Conservation (phyloP, 2,888 invertebrate species). For the Oscheius sp. region DNA sequence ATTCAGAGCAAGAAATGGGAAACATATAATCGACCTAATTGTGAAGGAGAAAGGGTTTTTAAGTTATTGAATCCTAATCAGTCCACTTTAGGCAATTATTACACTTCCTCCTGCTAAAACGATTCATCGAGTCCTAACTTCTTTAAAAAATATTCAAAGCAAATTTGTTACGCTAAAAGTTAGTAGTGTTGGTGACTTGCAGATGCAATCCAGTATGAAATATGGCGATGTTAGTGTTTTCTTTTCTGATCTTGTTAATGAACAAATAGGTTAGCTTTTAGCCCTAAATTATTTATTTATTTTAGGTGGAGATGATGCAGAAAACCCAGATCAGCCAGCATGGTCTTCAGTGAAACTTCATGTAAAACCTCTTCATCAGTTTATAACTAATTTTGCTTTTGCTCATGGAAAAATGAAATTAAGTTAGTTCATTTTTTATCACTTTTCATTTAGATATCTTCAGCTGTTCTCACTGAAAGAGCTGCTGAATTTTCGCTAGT, state of each 20-base stretch:
- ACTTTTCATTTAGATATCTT: not conserved
- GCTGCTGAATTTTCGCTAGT: slow-evolving; percentile 22
- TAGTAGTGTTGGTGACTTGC: slow-evolving; percentile 24
- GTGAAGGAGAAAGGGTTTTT: slow-evolving; percentile 18
- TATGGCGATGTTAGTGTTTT: slow-evolving; percentile 21
- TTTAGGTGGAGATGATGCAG: not conserved
- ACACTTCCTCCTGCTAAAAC: slow-evolving; percentile 15
- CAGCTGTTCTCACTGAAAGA: slow-evolving; percentile 18
- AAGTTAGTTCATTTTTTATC: slow-evolving; percentile 3
- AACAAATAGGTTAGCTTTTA: slow-evolving; percentile 2
- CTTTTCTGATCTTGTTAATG: slow-evolving; percentile 30
- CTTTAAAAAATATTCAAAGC: slow-evolving; percentile 24
- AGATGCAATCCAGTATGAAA: slow-evolving; percentile 19
- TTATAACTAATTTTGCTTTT: slow-evolving; percentile 23
- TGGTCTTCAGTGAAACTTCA: slow-evolving; percentile 16
- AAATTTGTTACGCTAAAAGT: slow-evolving; percentile 27
- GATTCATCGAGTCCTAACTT: slow-evolving; percentile 16
- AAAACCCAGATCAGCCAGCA: not conserved
- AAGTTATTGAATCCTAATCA: not conserved
- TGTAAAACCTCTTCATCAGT: slow-evolving; percentile 25
- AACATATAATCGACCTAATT: slow-evolving; percentile 11
- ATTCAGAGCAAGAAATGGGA: slow-evolving; percentile 23
- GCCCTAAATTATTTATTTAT: too few relatives aligned
- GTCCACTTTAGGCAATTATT: slow-evolving; percentile 12
- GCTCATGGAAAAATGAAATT: slow-evolving; percentile 25